phyloP scores from a whole-genome alignment of 2,797 vertebrate species.

The Malurus splendens region DNA sequence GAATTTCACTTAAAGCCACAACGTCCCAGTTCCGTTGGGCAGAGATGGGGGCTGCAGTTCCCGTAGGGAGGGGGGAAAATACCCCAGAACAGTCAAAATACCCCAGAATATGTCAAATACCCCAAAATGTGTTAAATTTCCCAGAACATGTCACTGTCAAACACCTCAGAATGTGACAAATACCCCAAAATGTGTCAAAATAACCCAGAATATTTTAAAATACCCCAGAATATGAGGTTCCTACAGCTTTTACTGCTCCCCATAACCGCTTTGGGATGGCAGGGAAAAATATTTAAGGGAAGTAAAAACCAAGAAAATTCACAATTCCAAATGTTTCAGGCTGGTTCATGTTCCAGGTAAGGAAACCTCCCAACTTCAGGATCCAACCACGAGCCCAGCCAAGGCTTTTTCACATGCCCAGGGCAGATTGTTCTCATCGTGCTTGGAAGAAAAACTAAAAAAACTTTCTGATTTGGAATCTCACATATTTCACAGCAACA shows the following conservation, averaged over 20 bases:
- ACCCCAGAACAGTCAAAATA: too few relatives aligned
- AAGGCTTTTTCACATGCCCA: background rate
- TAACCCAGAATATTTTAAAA: background rate
- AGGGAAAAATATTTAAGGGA: background rate
- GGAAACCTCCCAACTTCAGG: background rate
- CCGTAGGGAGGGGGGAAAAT: background rate
- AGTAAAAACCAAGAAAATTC: accelerated
- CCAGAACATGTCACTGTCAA: too few relatives aligned
- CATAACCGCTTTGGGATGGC: background rate
- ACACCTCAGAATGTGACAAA: too few relatives aligned
- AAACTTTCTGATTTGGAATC: background rate
- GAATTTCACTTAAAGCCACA: background rate
- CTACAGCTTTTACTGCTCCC: background rate
- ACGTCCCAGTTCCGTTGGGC: accelerated
- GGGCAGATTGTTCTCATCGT: background rate
- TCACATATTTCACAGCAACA: background rate
- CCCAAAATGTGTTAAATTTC: too few relatives aligned
- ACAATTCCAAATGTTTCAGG: background rate
- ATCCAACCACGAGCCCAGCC: background rate
- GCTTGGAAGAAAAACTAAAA: background rate
- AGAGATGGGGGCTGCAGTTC: background rate
- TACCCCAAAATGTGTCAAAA: background rate
- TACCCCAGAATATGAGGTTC: background rate
- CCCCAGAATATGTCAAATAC: too few relatives aligned
- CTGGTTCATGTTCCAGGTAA: background rate